Evolutionary conservation across 2,888 invertebrate species (phyloP).

Genomic region (Yponomeuta malinellus): DNA sequence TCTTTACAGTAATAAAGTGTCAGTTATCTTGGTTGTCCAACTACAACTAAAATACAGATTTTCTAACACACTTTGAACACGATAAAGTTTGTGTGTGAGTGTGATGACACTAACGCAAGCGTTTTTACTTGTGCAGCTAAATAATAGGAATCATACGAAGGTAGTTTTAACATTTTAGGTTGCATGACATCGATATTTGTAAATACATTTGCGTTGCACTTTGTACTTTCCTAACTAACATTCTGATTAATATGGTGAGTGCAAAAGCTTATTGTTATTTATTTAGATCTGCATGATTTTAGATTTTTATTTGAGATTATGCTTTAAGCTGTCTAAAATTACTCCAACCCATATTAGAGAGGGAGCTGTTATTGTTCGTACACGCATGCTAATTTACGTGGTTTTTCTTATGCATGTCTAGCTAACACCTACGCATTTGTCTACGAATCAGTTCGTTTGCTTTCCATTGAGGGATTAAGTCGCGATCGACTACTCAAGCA

Average conservation of each 20-base stretch:
- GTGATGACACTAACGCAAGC: conserved; percentile 42
- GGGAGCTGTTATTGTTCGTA: no score
- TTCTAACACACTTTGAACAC: background rate
- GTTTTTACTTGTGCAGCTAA: conserved; percentile 76
- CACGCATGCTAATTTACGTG: no score
- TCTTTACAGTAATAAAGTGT: background rate
- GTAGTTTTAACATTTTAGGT: conserved; percentile 43
- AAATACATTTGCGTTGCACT: conserved; percentile 2
- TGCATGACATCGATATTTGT: conserved; percentile 14
- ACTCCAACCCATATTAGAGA: no score
- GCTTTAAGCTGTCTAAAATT: no score
- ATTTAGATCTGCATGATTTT: background rate
- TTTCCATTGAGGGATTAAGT: no score
- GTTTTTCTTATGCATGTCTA: no score
- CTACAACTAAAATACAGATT: background rate
- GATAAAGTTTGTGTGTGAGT: conserved; percentile 7
- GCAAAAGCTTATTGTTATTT: background rate
- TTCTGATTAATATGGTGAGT: background rate
- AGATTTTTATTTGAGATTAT: background rate
- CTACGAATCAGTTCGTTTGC: no score
- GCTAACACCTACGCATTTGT: no score
- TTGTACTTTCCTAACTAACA: background rate
- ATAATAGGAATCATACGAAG: conserved; percentile 77
- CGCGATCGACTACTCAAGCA: no score
- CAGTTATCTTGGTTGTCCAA: background rate